Evolutionary conservation across 2,888 invertebrate species (phyloP).

Genomic region (Ormyrus labotus): DNA sequence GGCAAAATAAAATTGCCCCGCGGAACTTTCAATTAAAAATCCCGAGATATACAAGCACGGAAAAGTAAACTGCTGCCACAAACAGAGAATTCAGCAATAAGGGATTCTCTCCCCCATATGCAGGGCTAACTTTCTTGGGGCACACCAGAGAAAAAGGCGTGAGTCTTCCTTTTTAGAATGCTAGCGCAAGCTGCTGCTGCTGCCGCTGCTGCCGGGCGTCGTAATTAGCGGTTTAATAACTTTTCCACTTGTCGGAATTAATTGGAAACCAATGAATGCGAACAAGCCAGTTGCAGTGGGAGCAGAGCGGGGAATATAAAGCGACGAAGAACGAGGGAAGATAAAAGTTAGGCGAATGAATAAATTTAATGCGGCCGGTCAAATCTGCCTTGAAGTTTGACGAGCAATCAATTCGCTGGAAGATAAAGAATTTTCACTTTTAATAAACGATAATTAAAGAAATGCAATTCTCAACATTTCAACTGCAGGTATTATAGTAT

Average conservation of each 20-base stretch:
- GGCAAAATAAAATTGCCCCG: constrained; percentile 24
- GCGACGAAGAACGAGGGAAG: neutral
- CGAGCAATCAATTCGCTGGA: too few species aligned
- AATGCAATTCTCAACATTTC: too few species aligned
- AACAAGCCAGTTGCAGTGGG: constrained; percentile 61
- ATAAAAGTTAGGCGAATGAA: neutral
- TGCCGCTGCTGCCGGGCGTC: constrained; percentile 46
- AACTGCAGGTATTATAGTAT: too few species aligned
- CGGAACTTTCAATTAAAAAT: constrained; percentile 34
- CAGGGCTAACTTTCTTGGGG: constrained; percentile 30
- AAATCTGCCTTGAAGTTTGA: too few species aligned
- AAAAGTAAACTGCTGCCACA: neutral
- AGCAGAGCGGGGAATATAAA: constrained; percentile 20
- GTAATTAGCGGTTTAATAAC: constrained; percentile 72
- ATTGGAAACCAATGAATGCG: constrained; percentile 73
- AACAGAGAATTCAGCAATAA: constrained; percentile 27
- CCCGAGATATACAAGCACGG: constrained; percentile 3
- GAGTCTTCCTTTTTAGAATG: constrained; percentile 12
- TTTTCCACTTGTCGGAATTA: constrained; percentile 69
- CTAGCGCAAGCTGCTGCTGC: neutral
- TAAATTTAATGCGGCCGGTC: too few species aligned
- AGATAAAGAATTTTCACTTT: too few species aligned
- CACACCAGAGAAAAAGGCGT: neutral
- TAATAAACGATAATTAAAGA: too few species aligned
- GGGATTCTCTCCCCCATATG: constrained; percentile 4